Evolutionary conservation across 2,797 vertebrate species (phyloP).

Genomic region (Hybognathus amarus): DNA sequence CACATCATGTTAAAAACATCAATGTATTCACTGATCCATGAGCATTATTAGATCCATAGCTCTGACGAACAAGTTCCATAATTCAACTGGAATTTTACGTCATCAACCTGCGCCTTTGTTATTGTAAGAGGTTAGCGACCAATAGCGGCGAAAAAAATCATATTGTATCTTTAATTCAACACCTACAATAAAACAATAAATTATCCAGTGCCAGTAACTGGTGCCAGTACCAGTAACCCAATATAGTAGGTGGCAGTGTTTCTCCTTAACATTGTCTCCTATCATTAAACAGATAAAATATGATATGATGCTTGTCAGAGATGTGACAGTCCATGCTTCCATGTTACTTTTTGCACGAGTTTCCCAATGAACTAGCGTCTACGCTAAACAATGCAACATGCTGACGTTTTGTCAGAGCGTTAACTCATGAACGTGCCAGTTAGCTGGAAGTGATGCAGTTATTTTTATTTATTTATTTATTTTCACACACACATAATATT

Average conservation of each 20-base stretch:
- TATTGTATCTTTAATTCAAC: not conserved
- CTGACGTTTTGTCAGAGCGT: not conserved
- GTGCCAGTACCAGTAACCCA: not conserved
- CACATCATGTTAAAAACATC: no score
- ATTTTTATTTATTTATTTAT: not conserved
- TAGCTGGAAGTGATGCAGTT: not conserved
- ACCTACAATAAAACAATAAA: not conserved
- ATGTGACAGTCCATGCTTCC: not conserved
- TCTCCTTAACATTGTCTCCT: not conserved
- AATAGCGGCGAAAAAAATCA: no score
- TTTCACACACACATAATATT: not conserved
- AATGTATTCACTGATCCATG: no score
- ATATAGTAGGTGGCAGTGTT: not conserved
- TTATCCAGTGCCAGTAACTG: not conserved
- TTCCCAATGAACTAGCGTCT: not conserved
- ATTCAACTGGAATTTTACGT: no score
- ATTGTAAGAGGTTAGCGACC: no score
- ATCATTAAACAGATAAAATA: not conserved
- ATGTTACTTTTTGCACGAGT: not conserved
- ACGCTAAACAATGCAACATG: not conserved
- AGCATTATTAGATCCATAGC: no score
- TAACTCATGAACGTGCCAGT: not conserved
- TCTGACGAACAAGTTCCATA: no score
- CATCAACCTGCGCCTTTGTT: no score
- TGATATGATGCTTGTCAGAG: not conserved